Evolutionary conservation across 2,888 invertebrate species (phyloP).

Genomic region (Vannuccia rotundouncinata): DNA sequence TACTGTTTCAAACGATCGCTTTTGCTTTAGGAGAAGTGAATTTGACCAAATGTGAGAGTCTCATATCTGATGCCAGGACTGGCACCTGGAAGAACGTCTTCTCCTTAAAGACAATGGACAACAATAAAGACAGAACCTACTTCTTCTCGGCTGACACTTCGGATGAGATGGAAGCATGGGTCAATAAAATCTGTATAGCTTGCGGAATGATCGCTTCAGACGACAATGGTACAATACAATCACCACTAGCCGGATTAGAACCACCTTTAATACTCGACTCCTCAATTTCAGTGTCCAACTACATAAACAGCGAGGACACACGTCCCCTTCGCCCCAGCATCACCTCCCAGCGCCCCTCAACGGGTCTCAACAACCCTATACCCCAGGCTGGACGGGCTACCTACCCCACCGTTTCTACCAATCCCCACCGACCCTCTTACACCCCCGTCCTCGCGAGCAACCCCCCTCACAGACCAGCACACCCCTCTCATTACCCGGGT

Average conservation of each 20-base stretch:
- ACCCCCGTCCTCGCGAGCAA: too few species aligned
- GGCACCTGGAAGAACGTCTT: neutral
- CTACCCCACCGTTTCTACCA: too few species aligned
- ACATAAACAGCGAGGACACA: too few species aligned
- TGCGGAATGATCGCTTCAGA: neutral
- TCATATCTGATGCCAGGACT: neutral
- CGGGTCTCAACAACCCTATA: too few species aligned
- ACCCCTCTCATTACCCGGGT: too few species aligned
- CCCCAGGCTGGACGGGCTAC: too few species aligned
- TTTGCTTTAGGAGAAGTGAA: neutral
- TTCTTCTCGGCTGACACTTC: neutral
- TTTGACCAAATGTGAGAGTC: neutral
- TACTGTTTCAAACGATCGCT: too few species aligned
- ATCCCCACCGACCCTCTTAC: too few species aligned
- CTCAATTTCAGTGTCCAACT: neutral
- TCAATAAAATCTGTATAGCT: neutral
- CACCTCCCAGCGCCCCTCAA: too few species aligned
- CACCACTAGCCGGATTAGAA: too few species aligned
- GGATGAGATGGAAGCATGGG: neutral
- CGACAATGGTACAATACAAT: neutral
- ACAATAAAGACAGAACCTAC: neutral
- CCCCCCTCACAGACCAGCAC: too few species aligned
- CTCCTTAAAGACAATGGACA: neutral
- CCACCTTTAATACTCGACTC: neutral
- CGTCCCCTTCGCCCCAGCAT: too few species aligned